Evolutionary conservation across 2,113 vertebrate species (phyloP).

Genomic region (Tragelaphus imberbis): DNA sequence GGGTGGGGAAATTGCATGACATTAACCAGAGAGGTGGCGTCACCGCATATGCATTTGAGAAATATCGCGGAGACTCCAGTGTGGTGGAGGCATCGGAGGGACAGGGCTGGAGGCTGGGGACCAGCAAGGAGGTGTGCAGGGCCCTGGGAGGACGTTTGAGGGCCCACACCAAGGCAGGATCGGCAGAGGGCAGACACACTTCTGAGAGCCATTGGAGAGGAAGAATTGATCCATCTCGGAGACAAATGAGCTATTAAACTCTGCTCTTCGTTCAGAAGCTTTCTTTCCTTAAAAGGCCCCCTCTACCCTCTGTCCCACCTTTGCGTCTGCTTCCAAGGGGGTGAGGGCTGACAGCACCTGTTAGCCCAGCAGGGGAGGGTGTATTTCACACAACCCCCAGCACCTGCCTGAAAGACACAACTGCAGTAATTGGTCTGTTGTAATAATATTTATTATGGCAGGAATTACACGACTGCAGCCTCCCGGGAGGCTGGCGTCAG

Average conservation of each 20-base stretch:
- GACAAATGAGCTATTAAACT: not conserved
- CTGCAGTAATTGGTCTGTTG: not conserved
- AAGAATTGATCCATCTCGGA: not conserved
- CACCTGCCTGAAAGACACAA: not conserved
- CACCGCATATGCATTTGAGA: not conserved
- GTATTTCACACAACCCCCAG: not conserved
- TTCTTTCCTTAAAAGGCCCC: not conserved
- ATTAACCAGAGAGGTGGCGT: not conserved
- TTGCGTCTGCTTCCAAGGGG: not conserved
- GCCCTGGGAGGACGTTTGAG: not conserved
- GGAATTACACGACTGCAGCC: not conserved
- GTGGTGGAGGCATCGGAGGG: not conserved
- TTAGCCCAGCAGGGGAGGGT: not conserved
- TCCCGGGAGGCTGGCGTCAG: not conserved
- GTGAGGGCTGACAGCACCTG: not conserved
- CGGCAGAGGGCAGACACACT: rapidly evolving
- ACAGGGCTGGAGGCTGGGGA: not conserved
- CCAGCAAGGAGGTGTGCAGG: not conserved
- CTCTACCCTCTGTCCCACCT: not conserved
- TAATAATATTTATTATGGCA: constrained; percentile 42
- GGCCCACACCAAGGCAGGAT: not conserved
- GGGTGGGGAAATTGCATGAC: constrained; percentile 38
- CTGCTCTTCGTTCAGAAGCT: not conserved
- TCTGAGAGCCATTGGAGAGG: not conserved
- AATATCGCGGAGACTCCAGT: not conserved